These are phyloP conservation scores for Nasonia oneida DNA, from an alignment of 2,888 invertebrate genomes.

Conservation along the genomic window DNA sequence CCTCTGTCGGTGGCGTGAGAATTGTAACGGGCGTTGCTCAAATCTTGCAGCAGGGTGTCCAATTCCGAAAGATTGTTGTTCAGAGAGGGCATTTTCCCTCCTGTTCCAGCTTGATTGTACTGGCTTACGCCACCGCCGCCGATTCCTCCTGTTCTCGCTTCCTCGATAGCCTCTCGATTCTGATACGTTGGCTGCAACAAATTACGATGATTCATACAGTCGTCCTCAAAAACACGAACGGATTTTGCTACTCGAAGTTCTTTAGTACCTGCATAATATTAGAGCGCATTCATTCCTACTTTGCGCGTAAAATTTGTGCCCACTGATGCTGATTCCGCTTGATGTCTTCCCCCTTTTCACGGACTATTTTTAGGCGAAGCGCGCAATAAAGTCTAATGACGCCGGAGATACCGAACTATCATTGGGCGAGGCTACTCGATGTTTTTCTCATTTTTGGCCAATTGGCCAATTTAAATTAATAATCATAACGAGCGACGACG, in stretches of 20 bases:
- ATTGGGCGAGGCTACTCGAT: no score
- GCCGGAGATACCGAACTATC: neutral
- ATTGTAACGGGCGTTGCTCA: constrained; percentile 89
- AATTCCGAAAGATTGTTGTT: constrained; percentile 93
- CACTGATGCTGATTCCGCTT: no score
- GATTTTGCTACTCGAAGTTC: no score
- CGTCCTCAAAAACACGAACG: no score
- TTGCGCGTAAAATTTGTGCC: no score
- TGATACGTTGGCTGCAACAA: constrained; percentile 85
- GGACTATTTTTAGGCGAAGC: no score
- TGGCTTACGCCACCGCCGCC: constrained; percentile 56
- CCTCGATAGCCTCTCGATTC: constrained; percentile 81
- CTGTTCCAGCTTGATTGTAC: constrained; percentile 68
- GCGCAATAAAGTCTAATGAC: neutral
- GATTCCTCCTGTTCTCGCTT: constrained; percentile 77
- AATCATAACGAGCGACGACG: no score
- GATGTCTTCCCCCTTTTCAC: no score
- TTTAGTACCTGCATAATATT: no score
- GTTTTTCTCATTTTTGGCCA: no score
- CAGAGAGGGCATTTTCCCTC: constrained; percentile 80
- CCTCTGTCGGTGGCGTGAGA: constrained; percentile 78
- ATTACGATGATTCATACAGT: neutral
- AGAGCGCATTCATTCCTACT: no score
- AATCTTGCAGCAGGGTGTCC: constrained; percentile 94
- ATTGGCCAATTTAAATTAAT: no score